Base-by-base conservation (phyloP, 30 jellyfish, hydroid and myxozoan genomes). In the Clytia hemisphaerica region DNA sequence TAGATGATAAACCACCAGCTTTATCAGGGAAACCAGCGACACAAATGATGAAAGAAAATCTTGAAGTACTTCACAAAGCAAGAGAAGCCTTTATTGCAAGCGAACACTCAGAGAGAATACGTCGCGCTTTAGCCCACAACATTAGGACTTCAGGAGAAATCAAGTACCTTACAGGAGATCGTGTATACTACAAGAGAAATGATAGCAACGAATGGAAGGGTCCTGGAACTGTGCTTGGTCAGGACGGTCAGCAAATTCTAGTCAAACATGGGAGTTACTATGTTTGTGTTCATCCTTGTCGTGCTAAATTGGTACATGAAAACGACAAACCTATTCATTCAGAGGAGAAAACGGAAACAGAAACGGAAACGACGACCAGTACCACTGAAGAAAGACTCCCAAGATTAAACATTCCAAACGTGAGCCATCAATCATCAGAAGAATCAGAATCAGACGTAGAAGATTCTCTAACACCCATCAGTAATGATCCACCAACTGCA, bases 41-140 rank as follows among this genome's bases (percentile, higher is more conserved):
- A 27, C 61, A 69, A 32, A 49, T 48, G 22, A 66, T 76, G 12
- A 75, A 42, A 30, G 35, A 48, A n/a, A 47, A 76, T 64, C 58
- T 76, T 34, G 57, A 76, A 53, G 90, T 81, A 1, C 61, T 76
- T 69, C 75, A 64, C 65, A 19, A 28, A 30, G 90, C 90, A 12
- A 29, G 80, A 27, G 45, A 64, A 33, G 50, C 35, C 4, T 37
- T 30, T 63, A 63, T 76, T 33, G 58, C 36, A 29, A 45, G 82
- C 54, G 82, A 76, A 46, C 36, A 80, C 15, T 47, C 80, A 37
- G 90, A 76, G 21, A 62, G 42, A 48, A 63, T 76, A 3, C 35
- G 59, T 45, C 48, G 90, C 33, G 90, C 90, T 32, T 48, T 76
- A 37, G 51, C 61, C 28, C 72, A 75, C 63, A 46, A 62, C 28